Evolutionary conservation across 2,797 vertebrate genomes (phyloP).

Genomic region (Pangasius macronema): DNA sequence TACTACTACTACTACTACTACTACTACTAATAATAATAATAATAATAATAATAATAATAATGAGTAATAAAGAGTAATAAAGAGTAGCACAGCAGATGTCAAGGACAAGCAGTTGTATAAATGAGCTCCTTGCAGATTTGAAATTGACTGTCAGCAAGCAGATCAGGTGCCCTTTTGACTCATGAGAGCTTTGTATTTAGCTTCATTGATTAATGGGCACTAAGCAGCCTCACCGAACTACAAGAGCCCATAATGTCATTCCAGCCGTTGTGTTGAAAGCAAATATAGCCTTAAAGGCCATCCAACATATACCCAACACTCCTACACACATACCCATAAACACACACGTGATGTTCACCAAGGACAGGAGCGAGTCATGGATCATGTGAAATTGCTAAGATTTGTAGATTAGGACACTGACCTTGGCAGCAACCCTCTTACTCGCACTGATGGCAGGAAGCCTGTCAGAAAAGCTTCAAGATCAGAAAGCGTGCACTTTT

Average conservation of each 20-base stretch:
- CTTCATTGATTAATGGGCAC: conserved; percentile 44
- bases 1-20: no score
- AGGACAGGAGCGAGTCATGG: conserved; percentile 36
- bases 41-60: no score
- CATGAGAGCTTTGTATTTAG: conserved; percentile 27
- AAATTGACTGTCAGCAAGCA: conserved; percentile 38
- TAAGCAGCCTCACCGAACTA: background rate
- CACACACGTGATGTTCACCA: conserved; percentile 8
- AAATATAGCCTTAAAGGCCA: conserved; percentile 23
- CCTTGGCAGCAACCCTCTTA: conserved; percentile 46
- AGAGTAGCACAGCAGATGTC: background rate
- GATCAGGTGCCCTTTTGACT: conserved; percentile 46
- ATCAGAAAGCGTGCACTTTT: conserved; percentile 29
- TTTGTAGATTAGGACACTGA: conserved; percentile 52
- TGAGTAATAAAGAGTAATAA: background rate
- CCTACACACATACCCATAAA: conserved; percentile 2
- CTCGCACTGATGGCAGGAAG: conserved; percentile 36
- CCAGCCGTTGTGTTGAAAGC: background rate
- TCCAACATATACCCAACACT: background rate
- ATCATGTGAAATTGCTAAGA: conserved; percentile 41
- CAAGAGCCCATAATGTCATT: background rate
- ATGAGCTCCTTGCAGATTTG: conserved; percentile 42
- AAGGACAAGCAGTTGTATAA: conserved; percentile 22
- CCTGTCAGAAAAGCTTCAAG: background rate
- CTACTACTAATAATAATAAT: no score